phyloP scores from a whole-genome alignment of 2,888 invertebrate genomes.

The Hymenopus coronatus region DNA sequence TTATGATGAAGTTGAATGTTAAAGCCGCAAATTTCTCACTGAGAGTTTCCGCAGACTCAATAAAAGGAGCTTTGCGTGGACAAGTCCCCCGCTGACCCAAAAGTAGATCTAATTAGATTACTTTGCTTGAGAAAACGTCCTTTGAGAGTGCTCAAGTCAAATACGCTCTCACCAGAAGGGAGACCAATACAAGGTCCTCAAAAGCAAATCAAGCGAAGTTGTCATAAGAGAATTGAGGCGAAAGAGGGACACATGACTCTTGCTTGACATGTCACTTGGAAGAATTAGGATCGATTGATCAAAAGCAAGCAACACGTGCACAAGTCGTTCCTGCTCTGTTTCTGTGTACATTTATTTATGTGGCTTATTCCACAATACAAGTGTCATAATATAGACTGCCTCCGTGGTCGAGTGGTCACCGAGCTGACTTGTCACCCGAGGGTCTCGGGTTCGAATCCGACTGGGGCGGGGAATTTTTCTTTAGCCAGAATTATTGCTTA shows the following conservation, averaged over 20 bases:
- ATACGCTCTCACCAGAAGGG: not conserved
- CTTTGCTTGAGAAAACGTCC: not conserved
- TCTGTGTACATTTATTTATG: too few relatives aligned
- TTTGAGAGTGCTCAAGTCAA: not conserved
- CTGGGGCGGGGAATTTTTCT: too few relatives aligned
- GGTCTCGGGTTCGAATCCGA: too few relatives aligned
- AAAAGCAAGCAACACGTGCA: too few relatives aligned
- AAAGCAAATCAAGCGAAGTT: not conserved
- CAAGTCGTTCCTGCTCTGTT: too few relatives aligned
- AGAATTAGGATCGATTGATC: too few relatives aligned
- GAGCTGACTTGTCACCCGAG: too few relatives aligned
- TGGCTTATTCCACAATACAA: too few relatives aligned
- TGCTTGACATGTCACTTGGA: not conserved
- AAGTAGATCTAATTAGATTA: not conserved
- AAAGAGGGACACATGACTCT: not conserved
- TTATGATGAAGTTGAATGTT: not conserved
- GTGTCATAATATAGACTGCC: too few relatives aligned
- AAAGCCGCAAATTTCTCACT: not conserved
- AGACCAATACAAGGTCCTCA: not conserved
- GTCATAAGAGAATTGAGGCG: not conserved
- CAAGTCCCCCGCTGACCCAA: not conserved
- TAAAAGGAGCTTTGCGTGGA: not conserved
- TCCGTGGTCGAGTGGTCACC: too few relatives aligned
- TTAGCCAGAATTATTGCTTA: too few relatives aligned
- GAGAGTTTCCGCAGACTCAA: not conserved